phyloP scores from a whole-genome alignment of 2,888 invertebrate species.

The Galerucella calmariensis region DNA sequence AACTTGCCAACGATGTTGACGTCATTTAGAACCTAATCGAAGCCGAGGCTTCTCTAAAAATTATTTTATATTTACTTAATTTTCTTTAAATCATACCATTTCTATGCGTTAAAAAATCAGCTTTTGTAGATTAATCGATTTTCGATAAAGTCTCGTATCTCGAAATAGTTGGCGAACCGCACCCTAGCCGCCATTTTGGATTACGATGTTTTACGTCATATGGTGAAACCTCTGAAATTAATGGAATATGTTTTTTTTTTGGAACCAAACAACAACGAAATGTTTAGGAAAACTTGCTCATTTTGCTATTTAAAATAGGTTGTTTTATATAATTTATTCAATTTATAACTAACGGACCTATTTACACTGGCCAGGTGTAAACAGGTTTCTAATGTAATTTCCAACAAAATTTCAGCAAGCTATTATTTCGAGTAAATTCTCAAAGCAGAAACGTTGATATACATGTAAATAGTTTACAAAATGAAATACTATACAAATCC shows the following conservation, averaged over 20 bases:
- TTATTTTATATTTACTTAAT: constrained; percentile 1
- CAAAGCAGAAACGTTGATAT: neutral
- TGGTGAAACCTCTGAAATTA: constrained; percentile 40
- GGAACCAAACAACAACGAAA: constrained; percentile 25
- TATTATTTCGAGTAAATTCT: neutral
- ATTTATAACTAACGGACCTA: constrained; percentile 7
- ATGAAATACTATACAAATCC: neutral
- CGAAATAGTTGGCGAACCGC: constrained; percentile 33
- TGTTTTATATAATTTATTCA: neutral
- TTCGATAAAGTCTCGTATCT: constrained; percentile 14
- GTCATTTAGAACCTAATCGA: constrained; percentile 26
- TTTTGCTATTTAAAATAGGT: constrained; percentile 22
- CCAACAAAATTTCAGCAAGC: constrained; percentile 36
- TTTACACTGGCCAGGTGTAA: constrained; percentile 42
- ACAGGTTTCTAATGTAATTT: constrained; percentile 8
- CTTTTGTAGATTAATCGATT: constrained; percentile 21
- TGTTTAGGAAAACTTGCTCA: constrained; percentile 31
- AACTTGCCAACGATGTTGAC: constrained; percentile 31
- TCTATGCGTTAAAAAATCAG: constrained; percentile 21
- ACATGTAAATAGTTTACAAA: neutral
- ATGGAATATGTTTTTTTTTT: constrained; percentile 31
- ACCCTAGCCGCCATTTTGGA: constrained; percentile 40
- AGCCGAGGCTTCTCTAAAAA: constrained; percentile 35
- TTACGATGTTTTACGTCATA: constrained; percentile 31
- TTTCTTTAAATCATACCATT: constrained; percentile 32